Evolutionary conservation across 2,797 vertebrate genomes (phyloP), one percentile per base, ranked within the genome.

Genomic region (Enteromius radiatus): DNA sequence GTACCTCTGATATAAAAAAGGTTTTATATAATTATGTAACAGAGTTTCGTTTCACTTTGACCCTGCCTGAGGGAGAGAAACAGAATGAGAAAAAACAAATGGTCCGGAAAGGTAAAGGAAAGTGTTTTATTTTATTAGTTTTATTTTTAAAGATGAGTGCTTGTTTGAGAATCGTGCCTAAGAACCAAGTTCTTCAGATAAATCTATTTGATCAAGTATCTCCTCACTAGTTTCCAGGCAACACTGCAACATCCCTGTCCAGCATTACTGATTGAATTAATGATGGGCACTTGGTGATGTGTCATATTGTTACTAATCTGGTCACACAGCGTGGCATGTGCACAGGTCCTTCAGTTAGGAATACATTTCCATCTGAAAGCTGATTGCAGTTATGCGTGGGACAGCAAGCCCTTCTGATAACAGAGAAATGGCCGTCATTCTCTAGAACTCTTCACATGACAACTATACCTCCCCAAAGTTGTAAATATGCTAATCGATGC

Each of bases 141-240:
- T 59, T 59, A n/a, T 49, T n/a, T 54, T 9, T n/a, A n/a, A 54
- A 23, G 33, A 38, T 59, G 21, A 59, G 52, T 59, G 54, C 23
- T 28, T 28, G 28, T 76, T 76, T 78, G 61, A 36, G 5, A 36
- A 33, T 15, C 0, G 3, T 47, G 28, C 36, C 36, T 63, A 47
- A 63, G 26, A 23, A 47, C 45, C 28, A 43, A 80, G 17, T 31
- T 49, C 28, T 47, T 17, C 38, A 63, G 19, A 71, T 33, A 71
- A 71, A 33, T n/a, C 0, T 5, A 14, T 38, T 69, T 59, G 23
- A 43, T 54, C n/a, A 64, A 69, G 67, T 47, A 63, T 78, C 56
- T 65, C 56, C 41, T 79, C 33, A 31, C 43, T 59, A 59, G 67
- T 81, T 77, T 85, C 75, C 45, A 64, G 43, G 56, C 75, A 63